Base-by-base conservation (phyloP, 1,140 invertebrate genomes). In the Hermetia illucens region DNA sequence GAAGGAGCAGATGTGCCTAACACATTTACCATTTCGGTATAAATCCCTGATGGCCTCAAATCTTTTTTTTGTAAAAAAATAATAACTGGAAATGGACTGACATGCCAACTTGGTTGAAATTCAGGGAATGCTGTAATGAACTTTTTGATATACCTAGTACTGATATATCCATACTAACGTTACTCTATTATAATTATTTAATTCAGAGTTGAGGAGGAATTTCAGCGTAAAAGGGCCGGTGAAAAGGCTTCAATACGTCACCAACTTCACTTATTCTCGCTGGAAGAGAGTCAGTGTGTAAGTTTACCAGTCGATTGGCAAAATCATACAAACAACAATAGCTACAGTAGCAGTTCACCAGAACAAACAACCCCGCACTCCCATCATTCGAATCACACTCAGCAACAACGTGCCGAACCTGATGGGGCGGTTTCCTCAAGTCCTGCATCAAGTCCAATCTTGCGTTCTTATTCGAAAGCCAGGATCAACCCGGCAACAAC, bases 191-290 rank as follows among this genome's bases (percentile, higher is more conserved):
- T 13, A 17, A 25, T 37, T 45, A 25, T 6, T 40, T 21, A 16
- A 43, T 65, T 36, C 24, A 52, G 68, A 50, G 68, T 71, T 2
- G 79, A 83, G 53, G 77, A 80, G 49, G 79, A 82, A 48, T 82
- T 82, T 52, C 76, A 82, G 50, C 61, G 71, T 15, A 82, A 82
- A 58, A 58, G 80, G 42, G 75, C 74, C 33, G 58, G 74, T 40
- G 81, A 85, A 57, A 83, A 83, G 51, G 77, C 76, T 1, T 76
- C 68, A 42, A 80, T 83, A 36, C 59, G 78, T 20, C 75, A 83
- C 42, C 80, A 83, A 50, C 58, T 83, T 38, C 60, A 78, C 21
- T 55, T 82, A 4, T 77, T 78, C 45, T 76, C 68, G 41, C 57
- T 72, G 52, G 66, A 68, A 15, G 67, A 70, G 38, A 43, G 43